These are phyloP conservation scores for Graptemys geographica DNA, from an alignment of 2,797 vertebrate genomes.

Conservation along the genomic window DNA sequence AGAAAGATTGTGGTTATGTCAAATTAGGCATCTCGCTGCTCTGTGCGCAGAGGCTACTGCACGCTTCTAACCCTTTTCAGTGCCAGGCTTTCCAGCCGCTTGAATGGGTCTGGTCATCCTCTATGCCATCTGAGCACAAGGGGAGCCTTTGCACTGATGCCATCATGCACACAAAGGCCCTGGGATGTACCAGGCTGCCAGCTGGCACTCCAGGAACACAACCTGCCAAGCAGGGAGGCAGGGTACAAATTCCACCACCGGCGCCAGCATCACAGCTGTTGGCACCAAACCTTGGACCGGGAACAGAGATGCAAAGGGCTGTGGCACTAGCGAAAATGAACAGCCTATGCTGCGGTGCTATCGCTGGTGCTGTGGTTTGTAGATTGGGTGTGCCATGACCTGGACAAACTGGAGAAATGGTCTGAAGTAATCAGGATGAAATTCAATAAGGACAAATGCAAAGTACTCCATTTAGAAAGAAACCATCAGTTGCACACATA, in stretches of 20 bases:
- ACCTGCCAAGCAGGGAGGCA: not conserved
- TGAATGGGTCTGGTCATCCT: not conserved
- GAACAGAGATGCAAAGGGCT: not conserved
- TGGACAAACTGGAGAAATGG: too few species aligned
- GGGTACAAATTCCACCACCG: not conserved
- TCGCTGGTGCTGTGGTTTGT: not conserved
- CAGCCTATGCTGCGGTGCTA: not conserved
- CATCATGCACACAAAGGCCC: not conserved
- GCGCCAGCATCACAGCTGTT: rapidly evolving
- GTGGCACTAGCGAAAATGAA: rapidly evolving
- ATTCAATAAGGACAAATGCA: too few species aligned
- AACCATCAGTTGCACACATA: too few species aligned
- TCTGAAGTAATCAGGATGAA: too few species aligned
- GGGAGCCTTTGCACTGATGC: not conserved
- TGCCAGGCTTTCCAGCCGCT: not conserved
- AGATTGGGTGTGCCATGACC: too few species aligned
- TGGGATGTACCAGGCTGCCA: not conserved
- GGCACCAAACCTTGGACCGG: too few species aligned
- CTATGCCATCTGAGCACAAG: not conserved
- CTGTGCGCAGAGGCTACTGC: not conserved
- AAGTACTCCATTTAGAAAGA: too few species aligned
- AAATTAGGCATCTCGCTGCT: not conserved
- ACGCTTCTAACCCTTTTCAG: not conserved
- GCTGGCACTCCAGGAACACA: not conserved
- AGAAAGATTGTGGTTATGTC: not conserved